A percentile compares a stretch with the other conserved stretches of the same genome.
phyloP scores from a whole-genome alignment of 2,797 vertebrate genomes.

The Micropoecilia bifurca region DNA sequence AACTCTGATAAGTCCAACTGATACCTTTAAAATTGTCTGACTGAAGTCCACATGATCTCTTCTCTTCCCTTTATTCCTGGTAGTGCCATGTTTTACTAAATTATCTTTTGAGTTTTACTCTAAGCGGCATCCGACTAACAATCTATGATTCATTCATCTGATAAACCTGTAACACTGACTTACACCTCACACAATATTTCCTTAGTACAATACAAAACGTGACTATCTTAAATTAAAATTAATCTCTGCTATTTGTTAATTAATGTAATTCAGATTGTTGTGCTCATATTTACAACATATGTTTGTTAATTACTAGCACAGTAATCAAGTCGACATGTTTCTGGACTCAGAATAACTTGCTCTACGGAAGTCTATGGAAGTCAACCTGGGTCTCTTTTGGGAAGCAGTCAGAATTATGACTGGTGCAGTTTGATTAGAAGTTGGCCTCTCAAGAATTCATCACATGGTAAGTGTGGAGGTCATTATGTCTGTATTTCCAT shows the following conservation, averaged over 20 bases:
- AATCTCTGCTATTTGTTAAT: too few species aligned
- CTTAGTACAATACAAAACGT: neutral
- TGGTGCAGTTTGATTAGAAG: neutral
- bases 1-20: neutral
- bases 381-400: neutral
- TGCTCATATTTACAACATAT: neutral
- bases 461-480: neutral
- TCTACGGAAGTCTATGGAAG: neutral
- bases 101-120: too few species aligned
- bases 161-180: too few species aligned
- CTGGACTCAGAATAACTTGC: neutral
- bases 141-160: too few species aligned
- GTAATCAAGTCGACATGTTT: neutral
- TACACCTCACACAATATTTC: neutral
- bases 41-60: neutral
- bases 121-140: too few species aligned
- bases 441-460: neutral
- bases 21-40: neutral
- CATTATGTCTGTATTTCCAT: neutral
- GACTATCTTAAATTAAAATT: too few species aligned
- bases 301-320: neutral
- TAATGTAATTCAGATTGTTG: too few species aligned
- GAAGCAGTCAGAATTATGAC: neutral
- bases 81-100: neutral
- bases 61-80: neutral